These are phyloP conservation scores for Subacronicta megacephala DNA, from an alignment of 2,888 invertebrate genomes.

Conservation along the genomic window DNA sequence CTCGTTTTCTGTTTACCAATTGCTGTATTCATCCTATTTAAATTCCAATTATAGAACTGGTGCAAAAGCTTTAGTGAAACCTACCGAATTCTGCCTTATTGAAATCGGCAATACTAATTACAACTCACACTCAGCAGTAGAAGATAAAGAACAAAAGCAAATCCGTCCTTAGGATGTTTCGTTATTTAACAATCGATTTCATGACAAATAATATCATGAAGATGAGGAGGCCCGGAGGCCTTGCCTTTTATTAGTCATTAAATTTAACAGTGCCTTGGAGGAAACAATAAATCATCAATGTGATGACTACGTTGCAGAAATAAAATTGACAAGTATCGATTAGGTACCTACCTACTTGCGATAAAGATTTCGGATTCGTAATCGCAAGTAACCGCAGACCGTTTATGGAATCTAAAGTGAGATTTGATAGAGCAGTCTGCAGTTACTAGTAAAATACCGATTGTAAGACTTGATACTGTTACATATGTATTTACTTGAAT, in stretches of 20 bases:
- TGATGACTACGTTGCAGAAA: slow-evolving; percentile 60
- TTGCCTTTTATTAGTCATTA: slow-evolving; percentile 69
- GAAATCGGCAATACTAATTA: slow-evolving; percentile 46
- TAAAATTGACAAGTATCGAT: slow-evolving; percentile 62
- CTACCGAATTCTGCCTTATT: slow-evolving; percentile 35
- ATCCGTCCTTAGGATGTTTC: slow-evolving; percentile 49
- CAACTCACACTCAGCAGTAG: slow-evolving; percentile 17
- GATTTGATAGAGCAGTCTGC: no score
- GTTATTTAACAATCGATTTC: slow-evolving; percentile 55
- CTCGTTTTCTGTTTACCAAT: no score
- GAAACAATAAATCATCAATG: slow-evolving; percentile 69
- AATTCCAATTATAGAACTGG: slow-evolving; percentile 27
- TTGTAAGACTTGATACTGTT: no score
- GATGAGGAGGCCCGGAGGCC: slow-evolving; percentile 41
- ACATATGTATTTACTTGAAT: no score
- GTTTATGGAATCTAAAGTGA: no score
- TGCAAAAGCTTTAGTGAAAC: slow-evolving; percentile 25
- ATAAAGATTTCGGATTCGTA: slow-evolving; percentile 44
- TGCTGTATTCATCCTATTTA: not conserved
- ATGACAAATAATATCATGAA: slow-evolving; percentile 36
- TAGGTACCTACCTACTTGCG: no score
- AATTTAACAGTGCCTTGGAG: slow-evolving; percentile 65
- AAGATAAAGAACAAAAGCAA: slow-evolving; percentile 41
- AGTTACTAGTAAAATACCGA: slow-evolving; percentile 7
- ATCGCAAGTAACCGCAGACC: no score